Percentiles rank a stretch among this genome's conserved stretches.
Conservation (phyloP, 37 sponge, comb jelly and placozoan species). For the Chondrilla cf. caribensis region DNA sequence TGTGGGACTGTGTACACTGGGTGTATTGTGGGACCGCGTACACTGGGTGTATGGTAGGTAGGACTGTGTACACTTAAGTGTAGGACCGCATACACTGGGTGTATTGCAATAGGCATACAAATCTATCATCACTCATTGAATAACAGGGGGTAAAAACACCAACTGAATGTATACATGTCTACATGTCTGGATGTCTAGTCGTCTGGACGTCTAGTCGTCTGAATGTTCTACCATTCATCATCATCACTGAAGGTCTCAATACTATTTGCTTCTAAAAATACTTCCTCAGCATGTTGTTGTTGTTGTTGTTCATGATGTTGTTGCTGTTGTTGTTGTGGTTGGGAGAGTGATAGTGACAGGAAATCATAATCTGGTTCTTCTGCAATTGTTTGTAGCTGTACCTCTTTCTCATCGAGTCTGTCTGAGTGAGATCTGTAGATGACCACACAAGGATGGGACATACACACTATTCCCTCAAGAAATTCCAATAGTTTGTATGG, state of each 20-base stretch:
- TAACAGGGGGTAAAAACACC: too few relatives aligned
- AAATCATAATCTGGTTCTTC: background rate
- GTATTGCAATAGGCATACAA: too few relatives aligned
- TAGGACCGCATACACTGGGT: too few relatives aligned
- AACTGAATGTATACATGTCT: too few relatives aligned
- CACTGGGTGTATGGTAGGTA: too few relatives aligned
- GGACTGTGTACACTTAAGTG: too few relatives aligned
- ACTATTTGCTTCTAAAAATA: background rate
- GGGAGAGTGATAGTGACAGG: background rate
- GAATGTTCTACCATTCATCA: constrained; percentile 2
- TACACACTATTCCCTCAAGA: background rate
- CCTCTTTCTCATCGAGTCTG: background rate
- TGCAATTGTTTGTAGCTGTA: background rate
- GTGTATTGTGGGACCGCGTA: too few relatives aligned
- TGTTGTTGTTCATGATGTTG: background rate
- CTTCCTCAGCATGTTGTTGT: background rate
- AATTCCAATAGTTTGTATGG: background rate
- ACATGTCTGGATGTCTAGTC: too few relatives aligned
- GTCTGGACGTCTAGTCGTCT: background rate
- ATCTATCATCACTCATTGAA: too few relatives aligned
- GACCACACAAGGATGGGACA: background rate
- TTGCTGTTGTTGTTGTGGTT: background rate
- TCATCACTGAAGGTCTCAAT: background rate
- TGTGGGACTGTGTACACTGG: too few relatives aligned
- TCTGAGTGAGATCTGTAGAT: background rate